These are phyloP conservation scores for Drosophila multiciliata DNA, from an alignment of 2,888 invertebrate species.

Conservation along the genomic window DNA sequence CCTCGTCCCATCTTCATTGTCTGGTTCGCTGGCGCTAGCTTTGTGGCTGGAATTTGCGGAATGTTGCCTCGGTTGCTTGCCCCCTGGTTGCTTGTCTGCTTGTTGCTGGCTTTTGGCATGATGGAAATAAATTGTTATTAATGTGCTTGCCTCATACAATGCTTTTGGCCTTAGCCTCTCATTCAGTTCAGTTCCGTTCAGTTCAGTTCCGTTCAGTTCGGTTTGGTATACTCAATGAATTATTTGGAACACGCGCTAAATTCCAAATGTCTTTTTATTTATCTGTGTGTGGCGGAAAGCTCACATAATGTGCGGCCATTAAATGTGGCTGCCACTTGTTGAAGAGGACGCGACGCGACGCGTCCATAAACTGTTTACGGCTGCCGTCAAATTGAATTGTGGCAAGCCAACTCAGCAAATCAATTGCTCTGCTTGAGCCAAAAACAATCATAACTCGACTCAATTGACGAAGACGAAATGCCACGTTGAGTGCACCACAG, in stretches of 20 bases:
- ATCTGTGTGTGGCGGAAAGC: slow-evolving; percentile 17
- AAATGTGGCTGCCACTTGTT: slow-evolving; percentile 73
- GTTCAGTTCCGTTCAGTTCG: slow-evolving; percentile 11
- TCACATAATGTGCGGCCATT: slow-evolving; percentile 62
- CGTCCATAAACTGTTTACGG: slow-evolving; percentile 67
- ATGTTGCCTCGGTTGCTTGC: slow-evolving; percentile 42
- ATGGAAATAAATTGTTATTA: slow-evolving; percentile 76
- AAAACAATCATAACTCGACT: slow-evolving; percentile 64
- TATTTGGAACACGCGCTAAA: slow-evolving; percentile 61
- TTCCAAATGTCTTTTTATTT: slow-evolving; percentile 53
- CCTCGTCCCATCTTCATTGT: slow-evolving; percentile 17
- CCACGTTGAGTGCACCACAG: slow-evolving; percentile 5
- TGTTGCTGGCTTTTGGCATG: slow-evolving; percentile 33
- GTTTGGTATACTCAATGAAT: slow-evolving; percentile 58
- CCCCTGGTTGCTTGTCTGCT: slow-evolving; percentile 11
- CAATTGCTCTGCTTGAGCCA: slow-evolving; percentile 57
- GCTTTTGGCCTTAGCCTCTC: slow-evolving; percentile 34
- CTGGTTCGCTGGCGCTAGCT: slow-evolving; percentile 5
- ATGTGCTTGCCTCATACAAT: slow-evolving; percentile 51
- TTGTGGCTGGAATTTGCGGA: slow-evolving; percentile 50
- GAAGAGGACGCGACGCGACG: slow-evolving; percentile 28
- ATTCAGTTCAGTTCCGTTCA: slow-evolving; percentile 12
- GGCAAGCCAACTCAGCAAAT: slow-evolving; percentile 57
- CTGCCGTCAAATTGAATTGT: slow-evolving; percentile 69
- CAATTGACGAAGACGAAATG: slow-evolving; percentile 13